Evolutionary conservation across 2,888 invertebrate species (phyloP).

Genomic region (Pseudeuparius sepicola): DNA sequence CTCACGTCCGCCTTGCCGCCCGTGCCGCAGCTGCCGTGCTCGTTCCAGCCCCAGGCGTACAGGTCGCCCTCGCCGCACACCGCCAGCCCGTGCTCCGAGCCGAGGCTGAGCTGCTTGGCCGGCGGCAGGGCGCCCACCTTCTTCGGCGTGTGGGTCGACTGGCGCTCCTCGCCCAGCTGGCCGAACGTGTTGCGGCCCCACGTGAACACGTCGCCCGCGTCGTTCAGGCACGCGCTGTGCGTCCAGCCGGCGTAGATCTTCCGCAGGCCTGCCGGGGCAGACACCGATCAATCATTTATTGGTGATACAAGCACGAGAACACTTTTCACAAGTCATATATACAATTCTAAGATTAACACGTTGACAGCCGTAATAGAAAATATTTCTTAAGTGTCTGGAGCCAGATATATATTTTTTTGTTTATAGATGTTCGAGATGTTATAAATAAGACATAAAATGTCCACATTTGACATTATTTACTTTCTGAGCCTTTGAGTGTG

Average conservation of each 20-base stretch:
- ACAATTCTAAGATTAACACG: too few relatives aligned
- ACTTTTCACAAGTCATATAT: too few relatives aligned
- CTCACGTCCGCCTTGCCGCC: constrained; percentile 42
- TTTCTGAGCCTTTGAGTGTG: too few relatives aligned
- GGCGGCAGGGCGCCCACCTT: constrained; percentile 42
- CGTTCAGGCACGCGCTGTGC: constrained; percentile 56
- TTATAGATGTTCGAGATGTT: too few relatives aligned
- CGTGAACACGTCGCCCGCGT: constrained; percentile 51
- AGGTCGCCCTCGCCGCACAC: constrained; percentile 53
- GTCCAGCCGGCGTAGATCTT: constrained; percentile 68
- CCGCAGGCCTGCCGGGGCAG: too few relatives aligned
- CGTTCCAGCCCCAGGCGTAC: constrained; percentile 85
- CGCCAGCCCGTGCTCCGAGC: constrained; percentile 72
- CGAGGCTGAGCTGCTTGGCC: constrained; percentile 52
- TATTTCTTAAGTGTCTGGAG: too few relatives aligned
- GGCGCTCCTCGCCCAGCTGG: constrained; percentile 52
- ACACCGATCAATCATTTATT: too few relatives aligned
- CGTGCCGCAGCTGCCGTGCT: constrained; percentile 77
- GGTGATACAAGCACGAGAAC: too few relatives aligned
- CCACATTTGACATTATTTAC: too few relatives aligned
- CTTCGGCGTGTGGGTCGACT: constrained; percentile 40
- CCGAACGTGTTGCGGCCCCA: constrained; percentile 80
- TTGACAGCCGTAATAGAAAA: too few relatives aligned
- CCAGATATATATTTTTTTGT: too few relatives aligned
- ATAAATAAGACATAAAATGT: too few relatives aligned